A percentile compares a stretch with the other conserved stretches of the same genome.
These are phyloP conservation scores for Drymodes brunneopygia DNA, from an alignment of 2,113 vertebrate species.

Conservation along the genomic window DNA sequence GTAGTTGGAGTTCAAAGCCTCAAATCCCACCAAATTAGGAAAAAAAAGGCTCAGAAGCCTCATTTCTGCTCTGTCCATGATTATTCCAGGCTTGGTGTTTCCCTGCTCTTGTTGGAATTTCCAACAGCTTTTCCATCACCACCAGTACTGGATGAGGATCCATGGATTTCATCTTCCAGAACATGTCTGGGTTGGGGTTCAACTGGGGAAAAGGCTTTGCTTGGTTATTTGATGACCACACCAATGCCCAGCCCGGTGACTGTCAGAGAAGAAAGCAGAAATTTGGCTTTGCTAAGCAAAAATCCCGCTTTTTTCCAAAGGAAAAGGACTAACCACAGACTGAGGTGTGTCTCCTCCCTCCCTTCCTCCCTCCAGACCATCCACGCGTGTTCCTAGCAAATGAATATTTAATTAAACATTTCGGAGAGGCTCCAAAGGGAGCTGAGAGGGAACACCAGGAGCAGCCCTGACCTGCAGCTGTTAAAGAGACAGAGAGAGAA, in stretches of 20 bases:
- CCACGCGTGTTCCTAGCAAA: background rate
- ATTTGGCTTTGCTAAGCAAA: background rate
- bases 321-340: background rate
- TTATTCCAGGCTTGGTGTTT: background rate
- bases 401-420: background rate
- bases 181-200: accelerated
- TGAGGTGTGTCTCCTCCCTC: background rate
- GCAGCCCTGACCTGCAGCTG: background rate
- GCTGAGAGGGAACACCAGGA: background rate
- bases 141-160: background rate
- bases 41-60: too few species aligned
- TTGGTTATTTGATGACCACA: background rate
- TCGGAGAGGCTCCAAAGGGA: background rate
- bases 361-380: background rate
- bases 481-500: background rate
- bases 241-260: accelerated
- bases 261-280: background rate
- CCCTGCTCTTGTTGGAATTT: background rate
- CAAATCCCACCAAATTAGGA: background rate
- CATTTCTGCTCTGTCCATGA: background rate
- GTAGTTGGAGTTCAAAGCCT: background rate
- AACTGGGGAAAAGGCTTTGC: background rate
- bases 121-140: background rate
- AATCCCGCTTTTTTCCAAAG: background rate
- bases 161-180: too few species aligned